Conservation (phyloP, 2,888 invertebrate species). For the Synergus umbraculus region DNA sequence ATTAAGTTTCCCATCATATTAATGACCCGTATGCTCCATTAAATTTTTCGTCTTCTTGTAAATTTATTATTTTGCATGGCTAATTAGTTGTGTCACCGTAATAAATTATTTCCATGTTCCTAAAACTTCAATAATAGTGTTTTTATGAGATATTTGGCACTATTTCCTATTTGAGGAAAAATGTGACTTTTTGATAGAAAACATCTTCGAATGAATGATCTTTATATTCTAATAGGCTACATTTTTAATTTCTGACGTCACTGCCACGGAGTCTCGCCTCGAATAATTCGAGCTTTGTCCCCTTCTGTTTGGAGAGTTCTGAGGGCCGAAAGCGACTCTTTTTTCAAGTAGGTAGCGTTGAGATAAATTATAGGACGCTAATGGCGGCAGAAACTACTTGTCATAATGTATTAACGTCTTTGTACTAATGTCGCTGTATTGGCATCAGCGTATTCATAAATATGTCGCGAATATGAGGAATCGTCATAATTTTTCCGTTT, state of each 20-base stretch:
- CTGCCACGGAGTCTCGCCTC: neutral
- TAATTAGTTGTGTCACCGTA: no score
- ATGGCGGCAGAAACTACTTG: conserved; percentile 56
- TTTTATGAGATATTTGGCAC: no score
- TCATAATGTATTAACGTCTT: no score
- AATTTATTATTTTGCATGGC: no score
- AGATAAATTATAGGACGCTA: conserved; percentile 69
- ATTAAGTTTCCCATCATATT: neutral
- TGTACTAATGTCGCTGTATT: conserved; percentile 57
- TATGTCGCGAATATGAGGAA: conserved; percentile 63
- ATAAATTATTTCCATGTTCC: no score
- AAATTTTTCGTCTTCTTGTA: no score
- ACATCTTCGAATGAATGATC: neutral
- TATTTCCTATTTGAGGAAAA: neutral
- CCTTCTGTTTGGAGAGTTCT: conserved; percentile 4
- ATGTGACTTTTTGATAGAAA: neutral
- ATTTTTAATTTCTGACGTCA: conserved; percentile 1
- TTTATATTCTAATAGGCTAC: neutral
- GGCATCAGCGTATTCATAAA: conserved; percentile 71
- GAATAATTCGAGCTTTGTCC: neutral
- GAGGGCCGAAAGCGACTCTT: conserved; percentile 27
- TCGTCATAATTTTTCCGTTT: conserved; percentile 64
- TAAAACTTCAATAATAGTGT: no score
- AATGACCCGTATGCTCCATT: conserved; percentile 9
- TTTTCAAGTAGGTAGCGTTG: conserved; percentile 51